Evolutionary conservation across 2,113 vertebrate species (phyloP), one percentile per base, ranked within the genome.

Genomic region (Anoplopoma fimbria): DNA sequence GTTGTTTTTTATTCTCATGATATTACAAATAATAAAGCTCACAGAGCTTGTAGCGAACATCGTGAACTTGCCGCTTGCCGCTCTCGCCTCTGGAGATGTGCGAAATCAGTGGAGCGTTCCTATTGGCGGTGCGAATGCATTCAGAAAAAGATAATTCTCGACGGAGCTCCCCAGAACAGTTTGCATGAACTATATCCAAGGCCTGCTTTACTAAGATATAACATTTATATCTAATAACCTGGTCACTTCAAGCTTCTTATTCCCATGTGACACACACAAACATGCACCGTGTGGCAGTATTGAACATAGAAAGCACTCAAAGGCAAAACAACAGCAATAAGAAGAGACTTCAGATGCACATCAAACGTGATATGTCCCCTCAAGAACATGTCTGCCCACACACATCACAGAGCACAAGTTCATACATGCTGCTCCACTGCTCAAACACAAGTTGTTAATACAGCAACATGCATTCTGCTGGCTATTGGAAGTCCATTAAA

Each of bases 401-500:
- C 40, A 73, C 27, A 76, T 34, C 31, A 36, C 34, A 15, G 34
- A 25, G 25, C 36, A 60, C 29, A 60, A 0, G 51, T 33, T 67
- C 63, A 19, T 14, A 70, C 57, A 12, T 45, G 64, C 62, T 57
- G 17, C 15, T 63, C 45, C n/a, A 23, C 42, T 62, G 40, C 61
- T 73, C 53, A 61, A 42, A 81, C 58, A 75, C 47, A n/a, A n/a
- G 45, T 42, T 14, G 33, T 69, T 74, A 65, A 81, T 51, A 36
- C 3, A 64, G 49, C 23, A 19, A 27, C 34, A 68, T 40, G 73
- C 49, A 33, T 7, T 38, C 36, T 65, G 36, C 74, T 64, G 58
- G 65, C 64, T 23, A 61, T 33, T 0, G 38, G 0, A 58, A 78
- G 64, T 76, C 77, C 77, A 75, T 80, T 75, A 77, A 62, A 72